Base-by-base conservation (phyloP, 2,888 invertebrate genomes). In the Drosophila tanythrix region DNA sequence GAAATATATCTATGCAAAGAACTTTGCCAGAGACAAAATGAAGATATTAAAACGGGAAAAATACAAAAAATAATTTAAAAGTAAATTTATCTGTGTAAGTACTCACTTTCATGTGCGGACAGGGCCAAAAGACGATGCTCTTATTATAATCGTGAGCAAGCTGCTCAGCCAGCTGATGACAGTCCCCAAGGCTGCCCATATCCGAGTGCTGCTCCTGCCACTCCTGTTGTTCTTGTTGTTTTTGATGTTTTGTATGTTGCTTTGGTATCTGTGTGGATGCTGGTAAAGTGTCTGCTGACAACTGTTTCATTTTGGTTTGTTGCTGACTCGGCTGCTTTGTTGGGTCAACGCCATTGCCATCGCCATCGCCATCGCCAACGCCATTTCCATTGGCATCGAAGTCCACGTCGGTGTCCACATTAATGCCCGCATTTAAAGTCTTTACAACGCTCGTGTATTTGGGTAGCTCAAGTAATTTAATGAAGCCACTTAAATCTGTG, bases 101-200 rank as follows among this genome's bases (percentile, higher is more conserved):
- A 91, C 93, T 92, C 81, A 93, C 93, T 89, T 92, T 93, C 92
- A 93, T 93, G 72, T 84, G 89, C 40, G 92, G 92, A 83, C 93
- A 93, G 61, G 93, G 93, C 93, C 93, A 93, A 55, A 93, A 87
- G 43, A 93, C 83, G 53, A 93, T 86, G 65, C 90, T 92, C 81
- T 93, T 93, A 76, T 93, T 92, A 74, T 91, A 93, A 76, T 92
- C 91, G 68, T 82, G 88, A 63, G 92, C 90, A 70, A 93, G 88
- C 82, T 91, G 90, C 70, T 92, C 91, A 56, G 90, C 86, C 81
- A 93, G 86, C 76, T 92, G 92, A 83, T 92, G 92, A 83, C 93
- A 93, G 80, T 92, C 91, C 62, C 90, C 91, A 70, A 89, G 74
- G 69, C 68, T 87, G 70, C 66, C 78, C 76, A 66, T 71, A 59